phyloP scores from a whole-genome alignment of 2,888 invertebrate genomes.

The Lymantria dispar region DNA sequence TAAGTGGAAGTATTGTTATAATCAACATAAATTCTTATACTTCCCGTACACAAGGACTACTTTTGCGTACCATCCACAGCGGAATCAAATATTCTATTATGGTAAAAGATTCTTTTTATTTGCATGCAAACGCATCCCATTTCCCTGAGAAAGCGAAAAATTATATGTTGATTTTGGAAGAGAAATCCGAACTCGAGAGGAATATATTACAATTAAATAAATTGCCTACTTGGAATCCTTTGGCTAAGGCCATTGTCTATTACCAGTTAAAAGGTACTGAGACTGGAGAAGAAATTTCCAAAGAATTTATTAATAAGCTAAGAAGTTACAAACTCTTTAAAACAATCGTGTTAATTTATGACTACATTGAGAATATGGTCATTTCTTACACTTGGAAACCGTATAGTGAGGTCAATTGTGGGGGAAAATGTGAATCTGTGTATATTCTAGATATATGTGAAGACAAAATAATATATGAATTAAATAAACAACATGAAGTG shows the following conservation, averaged over 20 bases:
- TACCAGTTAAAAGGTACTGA: slow-evolving; percentile 60
- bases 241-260: slow-evolving; percentile 72
- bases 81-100: slow-evolving; percentile 76
- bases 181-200: slow-evolving; percentile 66
- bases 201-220: slow-evolving; percentile 73
- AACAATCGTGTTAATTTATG: slow-evolving; percentile 67
- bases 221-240: slow-evolving; percentile 78
- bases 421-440: slow-evolving; percentile 62
- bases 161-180: slow-evolving; percentile 78
- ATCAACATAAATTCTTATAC: slow-evolving; percentile 73
- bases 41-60: slow-evolving; percentile 62
- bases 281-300: slow-evolving; percentile 49
- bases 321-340: slow-evolving; percentile 62
- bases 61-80: slow-evolving; percentile 69
- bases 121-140: slow-evolving; percentile 77
- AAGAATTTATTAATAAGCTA: slow-evolving; percentile 66
- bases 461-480: slow-evolving; percentile 49
- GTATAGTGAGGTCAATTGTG: slow-evolving; percentile 68
- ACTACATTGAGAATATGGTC: slow-evolving; percentile 51
- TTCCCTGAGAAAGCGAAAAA: slow-evolving; percentile 80
- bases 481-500: slow-evolving; percentile 54
- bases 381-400: slow-evolving; percentile 73
- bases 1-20: slow-evolving; percentile 77
- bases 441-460: slow-evolving; percentile 67
- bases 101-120: slow-evolving; percentile 76